Evolutionary conservation across 1,140 invertebrate genomes (phyloP).

Genomic region (Lordiphosa mommai): DNA sequence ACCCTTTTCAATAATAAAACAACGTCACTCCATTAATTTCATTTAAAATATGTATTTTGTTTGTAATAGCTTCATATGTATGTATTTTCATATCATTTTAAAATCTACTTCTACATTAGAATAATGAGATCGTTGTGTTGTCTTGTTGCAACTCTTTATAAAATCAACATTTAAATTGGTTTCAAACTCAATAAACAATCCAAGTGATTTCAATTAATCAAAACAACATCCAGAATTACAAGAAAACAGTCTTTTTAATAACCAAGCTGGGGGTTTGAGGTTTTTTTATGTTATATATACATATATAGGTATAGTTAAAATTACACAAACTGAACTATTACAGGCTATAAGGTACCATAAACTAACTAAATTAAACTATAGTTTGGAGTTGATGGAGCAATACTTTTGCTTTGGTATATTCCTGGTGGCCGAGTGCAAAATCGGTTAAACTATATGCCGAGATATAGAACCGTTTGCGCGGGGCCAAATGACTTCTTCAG

Average conservation of each 20-base stretch:
- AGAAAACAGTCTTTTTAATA: conserved; percentile 61
- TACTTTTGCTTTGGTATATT: conserved; percentile 56
- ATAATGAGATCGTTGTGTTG: conserved; percentile 64
- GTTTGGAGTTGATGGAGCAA: conserved; percentile 3
- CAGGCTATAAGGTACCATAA: conserved; percentile 51
- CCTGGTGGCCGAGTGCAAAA: conserved; percentile 22
- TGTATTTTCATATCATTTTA: conserved; percentile 1
- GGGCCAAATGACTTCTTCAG: conserved; percentile 26
- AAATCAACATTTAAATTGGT: conserved; percentile 37
- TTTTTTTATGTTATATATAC: no score
- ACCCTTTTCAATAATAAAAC: not conserved
- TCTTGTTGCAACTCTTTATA: conserved; percentile 41
- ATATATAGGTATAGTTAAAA: conserved; percentile 17
- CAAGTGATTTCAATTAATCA: conserved; percentile 38
- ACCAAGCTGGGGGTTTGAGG: conserved; percentile 51
- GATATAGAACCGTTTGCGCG: conserved; percentile 41
- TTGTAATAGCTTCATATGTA: conserved; percentile 37
- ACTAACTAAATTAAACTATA: conserved; percentile 14
- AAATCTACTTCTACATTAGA: conserved; percentile 3
- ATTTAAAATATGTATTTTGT: conserved; percentile 24
- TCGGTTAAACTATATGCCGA: conserved; percentile 17
- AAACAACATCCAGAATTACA: conserved; percentile 25
- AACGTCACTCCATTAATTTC: conserved; percentile 13
- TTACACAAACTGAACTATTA: conserved; percentile 43
- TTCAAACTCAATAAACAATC: conserved; percentile 35